Evolutionary conservation across 2,113 vertebrate genomes (phyloP), one percentile per base, ranked within the genome.

Genomic region (Platichthys stellatus): DNA sequence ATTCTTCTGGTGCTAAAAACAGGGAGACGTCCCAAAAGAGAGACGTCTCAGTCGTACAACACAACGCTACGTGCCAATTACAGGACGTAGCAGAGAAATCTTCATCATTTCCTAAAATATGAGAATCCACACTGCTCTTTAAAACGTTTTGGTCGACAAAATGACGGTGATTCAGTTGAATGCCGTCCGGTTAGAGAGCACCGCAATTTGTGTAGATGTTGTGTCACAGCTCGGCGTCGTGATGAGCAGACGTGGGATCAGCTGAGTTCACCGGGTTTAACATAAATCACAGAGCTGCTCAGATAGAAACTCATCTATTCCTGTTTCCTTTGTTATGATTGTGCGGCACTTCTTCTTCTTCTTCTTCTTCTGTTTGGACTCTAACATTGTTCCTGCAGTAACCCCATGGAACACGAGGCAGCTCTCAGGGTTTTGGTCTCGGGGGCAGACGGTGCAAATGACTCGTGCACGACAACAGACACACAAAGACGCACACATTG

Each of bases 391-490:
- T 24, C 21, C 17, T 20, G 12, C 38, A 23, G n/a, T 14, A 15
- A 4, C 38, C 23, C 3, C 5, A 49, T 12, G 2, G 40, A 11
- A 18, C n/a, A 74, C 0, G 21, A 45, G 8, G 62, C 18, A 12
- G 38, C 53, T 35, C 1, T 23, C 21, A 20, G 45, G 56, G n/a
- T 31, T n/a, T 43, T 2, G 11, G 40, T 26, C 6, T 40, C 2
- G 24, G 54, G 72, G 3, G 26, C 65, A 71, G 73, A 80, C 65
- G 63, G 45, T 66, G 31, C 31, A 31, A 31, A 7, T 7, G 31
- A 31, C 31, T 7, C 31, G 31, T 31, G 65, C 54, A 21, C 71
- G 66, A 62, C 21, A 23, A 70, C 35, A 64, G 18, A 67, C 56
- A 45, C 31, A 66, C 72, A 47, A 20, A 28, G 23, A 35, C 49